These are phyloP conservation scores for Onthophagus sagittarius DNA, from an alignment of 2,888 invertebrate genomes.

Conservation along the genomic window DNA sequence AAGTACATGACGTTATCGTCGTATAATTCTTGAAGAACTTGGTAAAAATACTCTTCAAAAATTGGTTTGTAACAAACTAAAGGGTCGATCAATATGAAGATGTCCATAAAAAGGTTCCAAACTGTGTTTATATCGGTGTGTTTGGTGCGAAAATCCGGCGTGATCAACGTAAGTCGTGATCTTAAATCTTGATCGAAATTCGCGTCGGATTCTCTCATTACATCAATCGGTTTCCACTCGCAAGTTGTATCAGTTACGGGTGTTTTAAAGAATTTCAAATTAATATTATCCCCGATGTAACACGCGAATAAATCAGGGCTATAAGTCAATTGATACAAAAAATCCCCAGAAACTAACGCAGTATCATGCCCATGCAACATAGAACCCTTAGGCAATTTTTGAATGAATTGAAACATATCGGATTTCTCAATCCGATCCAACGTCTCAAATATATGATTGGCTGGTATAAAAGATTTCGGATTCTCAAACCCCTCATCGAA, in stretches of 20 bases:
- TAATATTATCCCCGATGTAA: slow-evolving; percentile 26
- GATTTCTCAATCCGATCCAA: slow-evolving; percentile 58
- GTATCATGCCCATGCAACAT: slow-evolving; percentile 67
- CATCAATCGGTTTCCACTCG: slow-evolving; percentile 51
- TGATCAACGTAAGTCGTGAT: slow-evolving; percentile 30
- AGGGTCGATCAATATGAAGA: slow-evolving; percentile 54
- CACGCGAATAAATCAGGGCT: slow-evolving; percentile 57
- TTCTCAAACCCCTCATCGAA: slow-evolving; percentile 36
- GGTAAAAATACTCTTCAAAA: slow-evolving; percentile 64
- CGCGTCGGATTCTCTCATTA: slow-evolving; percentile 37
- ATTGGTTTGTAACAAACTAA: slow-evolving; percentile 61
- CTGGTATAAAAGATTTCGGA: slow-evolving; percentile 54
- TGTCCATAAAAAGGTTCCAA: slow-evolving; percentile 35
- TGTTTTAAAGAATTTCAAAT: slow-evolving; percentile 40
- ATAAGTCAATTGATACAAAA: slow-evolving; percentile 58
- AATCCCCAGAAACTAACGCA: slow-evolving; percentile 58
- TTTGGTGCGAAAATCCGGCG: slow-evolving; percentile 29
- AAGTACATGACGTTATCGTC: slow-evolving; percentile 68
- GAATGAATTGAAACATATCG: slow-evolving; percentile 63
- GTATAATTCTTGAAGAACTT: slow-evolving; percentile 58
- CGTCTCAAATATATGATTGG: slow-evolving; percentile 62
- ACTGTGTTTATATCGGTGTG: slow-evolving; percentile 47
- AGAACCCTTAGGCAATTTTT: slow-evolving; percentile 71
- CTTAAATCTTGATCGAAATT: slow-evolving; percentile 34
- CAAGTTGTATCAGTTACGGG: slow-evolving; percentile 17